phyloP scores from a whole-genome alignment of 2,888 invertebrate genomes.

The Tetramorium bicarinatum region DNA sequence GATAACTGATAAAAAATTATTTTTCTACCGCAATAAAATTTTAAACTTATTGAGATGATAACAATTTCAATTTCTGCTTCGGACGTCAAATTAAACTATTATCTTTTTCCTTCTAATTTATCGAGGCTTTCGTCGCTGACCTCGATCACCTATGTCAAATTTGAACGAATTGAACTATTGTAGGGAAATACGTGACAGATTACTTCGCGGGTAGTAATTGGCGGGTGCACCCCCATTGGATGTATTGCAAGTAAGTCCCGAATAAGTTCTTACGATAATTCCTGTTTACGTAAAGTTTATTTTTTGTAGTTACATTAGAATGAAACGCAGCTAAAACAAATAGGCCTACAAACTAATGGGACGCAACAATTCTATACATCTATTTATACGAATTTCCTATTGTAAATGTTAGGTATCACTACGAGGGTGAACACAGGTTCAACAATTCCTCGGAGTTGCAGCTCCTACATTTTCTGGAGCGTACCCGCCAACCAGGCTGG shows the following conservation, averaged over 20 bases:
- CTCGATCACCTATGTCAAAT: slow-evolving; percentile 21
- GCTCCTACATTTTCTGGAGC: slow-evolving; percentile 92
- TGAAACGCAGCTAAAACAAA: background rate
- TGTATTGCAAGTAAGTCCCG: slow-evolving; percentile 84
- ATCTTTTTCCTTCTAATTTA: background rate
- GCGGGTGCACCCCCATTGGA: slow-evolving; percentile 96
- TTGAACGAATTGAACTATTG: slow-evolving; percentile 66
- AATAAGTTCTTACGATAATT: background rate
- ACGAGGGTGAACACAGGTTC: slow-evolving; percentile 91
- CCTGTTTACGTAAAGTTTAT: background rate
- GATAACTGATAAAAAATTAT: background rate
- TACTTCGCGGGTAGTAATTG: slow-evolving; percentile 92
- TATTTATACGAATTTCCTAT: background rate
- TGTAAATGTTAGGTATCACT: slow-evolving; percentile 90
- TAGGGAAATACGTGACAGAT: slow-evolving; percentile 89
- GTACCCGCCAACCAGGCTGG: slow-evolving; percentile 94
- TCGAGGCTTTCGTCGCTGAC: slow-evolving; percentile 49
- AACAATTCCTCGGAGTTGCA: slow-evolving; percentile 92
- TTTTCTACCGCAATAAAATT: background rate
- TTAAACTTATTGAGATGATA: background rate
- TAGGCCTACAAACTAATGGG: background rate
- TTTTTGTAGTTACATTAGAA: background rate
- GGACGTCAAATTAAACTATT: background rate
- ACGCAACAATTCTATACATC: no score
- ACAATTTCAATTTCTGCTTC: slow-evolving; percentile 8